phyloP scores from a whole-genome alignment of 2,113 vertebrate species.

The Notarius quadriscutis region DNA sequence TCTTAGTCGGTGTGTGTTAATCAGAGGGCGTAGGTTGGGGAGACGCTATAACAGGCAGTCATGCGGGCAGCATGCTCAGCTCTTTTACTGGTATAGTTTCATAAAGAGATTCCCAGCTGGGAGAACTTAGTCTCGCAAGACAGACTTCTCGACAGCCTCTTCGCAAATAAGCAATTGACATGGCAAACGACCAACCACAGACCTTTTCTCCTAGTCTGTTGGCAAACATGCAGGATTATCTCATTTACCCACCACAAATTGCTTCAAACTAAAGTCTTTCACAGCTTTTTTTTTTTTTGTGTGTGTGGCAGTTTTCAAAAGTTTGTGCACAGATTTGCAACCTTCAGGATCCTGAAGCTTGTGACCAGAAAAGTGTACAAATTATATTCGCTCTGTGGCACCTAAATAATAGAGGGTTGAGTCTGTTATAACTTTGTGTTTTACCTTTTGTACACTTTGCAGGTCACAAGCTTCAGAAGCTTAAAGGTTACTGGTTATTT shows the following conservation, averaged over 20 bases:
- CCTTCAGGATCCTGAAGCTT: neutral
- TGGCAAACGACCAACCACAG: slow-evolving; percentile 8
- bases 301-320: neutral
- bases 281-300: neutral
- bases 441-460: neutral
- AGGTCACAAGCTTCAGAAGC: neutral
- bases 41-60: neutral
- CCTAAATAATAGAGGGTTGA: neutral
- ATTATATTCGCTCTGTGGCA: neutral
- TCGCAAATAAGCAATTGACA: neutral
- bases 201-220: neutral
- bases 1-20: slow-evolving; percentile 27
- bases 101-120: slow-evolving; percentile 22
- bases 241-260: neutral
- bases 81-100: slow-evolving; percentile 36
- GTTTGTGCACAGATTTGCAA: neutral
- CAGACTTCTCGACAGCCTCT: neutral
- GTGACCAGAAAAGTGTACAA: neutral
- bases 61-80: slow-evolving; percentile 23
- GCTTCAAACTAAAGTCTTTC: neutral
- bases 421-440: neutral
- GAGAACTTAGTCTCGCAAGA: slow-evolving; percentile 12
- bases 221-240: neutral
- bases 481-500: neutral
- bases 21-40: slow-evolving; percentile 43